Evolutionary conservation across 2,113 vertebrate genomes (phyloP).

Genomic region (Anarhynchus alexandrinus): DNA sequence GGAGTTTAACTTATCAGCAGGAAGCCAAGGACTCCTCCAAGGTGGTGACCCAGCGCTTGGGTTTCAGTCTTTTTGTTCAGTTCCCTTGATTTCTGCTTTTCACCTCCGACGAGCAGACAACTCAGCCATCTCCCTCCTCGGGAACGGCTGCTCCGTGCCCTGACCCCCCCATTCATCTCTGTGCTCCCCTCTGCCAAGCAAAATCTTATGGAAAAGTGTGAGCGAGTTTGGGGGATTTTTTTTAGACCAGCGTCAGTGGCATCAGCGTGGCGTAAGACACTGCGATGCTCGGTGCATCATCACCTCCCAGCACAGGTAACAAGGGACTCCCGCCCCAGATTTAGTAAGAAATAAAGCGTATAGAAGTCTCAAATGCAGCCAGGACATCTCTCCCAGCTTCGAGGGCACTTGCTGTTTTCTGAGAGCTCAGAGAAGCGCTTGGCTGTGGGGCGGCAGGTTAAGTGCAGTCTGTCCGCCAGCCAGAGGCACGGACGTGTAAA

Average conservation of each 20-base stretch:
- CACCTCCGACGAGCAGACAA: not conserved
- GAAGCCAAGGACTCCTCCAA: not conserved
- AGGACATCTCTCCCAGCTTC: not conserved
- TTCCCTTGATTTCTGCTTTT: not conserved
- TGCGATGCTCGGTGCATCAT: not conserved
- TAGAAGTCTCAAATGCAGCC: not conserved
- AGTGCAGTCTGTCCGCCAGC: slow-evolving; percentile 25
- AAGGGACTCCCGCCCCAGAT: fast-evolving
- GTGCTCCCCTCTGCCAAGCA: not conserved
- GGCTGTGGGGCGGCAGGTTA: not conserved
- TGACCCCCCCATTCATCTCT: not conserved
- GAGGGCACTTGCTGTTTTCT: not conserved
- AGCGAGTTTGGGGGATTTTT: not conserved
- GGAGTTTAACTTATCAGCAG: not conserved
- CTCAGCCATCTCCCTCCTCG: fast-evolving
- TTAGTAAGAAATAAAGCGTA: not conserved
- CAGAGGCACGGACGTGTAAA: not conserved
- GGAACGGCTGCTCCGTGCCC: not conserved
- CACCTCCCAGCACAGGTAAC: not conserved
- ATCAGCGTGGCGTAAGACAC: fast-evolving
- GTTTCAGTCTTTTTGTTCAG: not conserved
- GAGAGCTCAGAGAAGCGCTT: not conserved
- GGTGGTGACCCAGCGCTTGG: not conserved
- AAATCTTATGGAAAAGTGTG: not conserved
- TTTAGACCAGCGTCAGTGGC: not conserved